Conservation (phyloP, 2,797 vertebrate genomes). For the Sebastes nivosus region DNA sequence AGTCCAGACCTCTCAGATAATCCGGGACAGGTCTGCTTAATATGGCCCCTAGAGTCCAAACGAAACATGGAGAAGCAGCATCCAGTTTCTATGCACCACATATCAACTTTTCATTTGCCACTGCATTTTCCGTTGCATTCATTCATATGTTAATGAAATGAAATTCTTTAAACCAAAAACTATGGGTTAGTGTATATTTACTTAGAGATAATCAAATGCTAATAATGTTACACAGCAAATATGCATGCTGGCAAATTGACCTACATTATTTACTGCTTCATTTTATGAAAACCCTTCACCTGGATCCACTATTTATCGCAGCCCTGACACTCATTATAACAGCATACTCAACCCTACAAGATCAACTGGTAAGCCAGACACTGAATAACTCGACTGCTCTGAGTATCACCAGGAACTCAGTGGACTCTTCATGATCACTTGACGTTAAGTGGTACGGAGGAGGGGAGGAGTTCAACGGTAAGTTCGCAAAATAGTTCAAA, state of each 20-base stretch:
- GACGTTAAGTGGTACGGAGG: not conserved
- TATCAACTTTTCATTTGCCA: not conserved
- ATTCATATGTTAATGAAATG: too few relatives aligned
- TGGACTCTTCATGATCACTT: slow-evolving; percentile 31
- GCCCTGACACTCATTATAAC: not conserved
- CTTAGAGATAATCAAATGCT: not conserved
- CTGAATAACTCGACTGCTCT: not conserved
- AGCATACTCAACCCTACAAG: not conserved
- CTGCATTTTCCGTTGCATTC: not conserved
- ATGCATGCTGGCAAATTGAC: not conserved
- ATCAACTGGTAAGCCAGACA: slow-evolving; percentile 18
- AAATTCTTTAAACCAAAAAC: not conserved
- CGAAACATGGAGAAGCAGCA: not conserved
- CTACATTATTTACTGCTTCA: not conserved
- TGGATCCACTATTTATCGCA: slow-evolving; percentile 1
- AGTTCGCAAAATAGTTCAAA: too few relatives aligned
- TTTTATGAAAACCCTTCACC: not conserved
- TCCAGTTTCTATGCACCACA: not conserved
- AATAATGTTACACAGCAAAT: not conserved
- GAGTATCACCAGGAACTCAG: slow-evolving; percentile 20
- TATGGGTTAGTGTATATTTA: not conserved
- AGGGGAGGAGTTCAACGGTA: too few relatives aligned
- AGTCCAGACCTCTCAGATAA: not conserved
- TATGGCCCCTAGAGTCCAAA: not conserved
- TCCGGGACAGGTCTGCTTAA: not conserved